A percentile compares a stretch with the other conserved stretches of the same genome.
phyloP scores from a whole-genome alignment of 1,140 invertebrate species.

The Dolichoris vasculosae region DNA sequence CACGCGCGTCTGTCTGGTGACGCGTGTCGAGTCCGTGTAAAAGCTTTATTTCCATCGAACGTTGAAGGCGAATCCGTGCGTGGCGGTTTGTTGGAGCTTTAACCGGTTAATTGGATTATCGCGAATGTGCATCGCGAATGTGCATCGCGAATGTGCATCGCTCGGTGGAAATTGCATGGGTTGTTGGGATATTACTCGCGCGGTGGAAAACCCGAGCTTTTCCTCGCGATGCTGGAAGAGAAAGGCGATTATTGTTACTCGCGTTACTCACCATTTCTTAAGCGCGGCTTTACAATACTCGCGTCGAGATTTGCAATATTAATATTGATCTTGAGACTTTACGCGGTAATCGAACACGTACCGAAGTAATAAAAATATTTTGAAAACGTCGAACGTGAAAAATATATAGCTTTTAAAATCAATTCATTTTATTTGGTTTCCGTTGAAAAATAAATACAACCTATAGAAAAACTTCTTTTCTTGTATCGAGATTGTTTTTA shows the following conservation, averaged over 20 bases:
- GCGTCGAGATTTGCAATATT: not conserved
- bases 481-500: not conserved
- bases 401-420: not conserved
- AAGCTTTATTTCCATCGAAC: not conserved
- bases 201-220: too few relatives aligned
- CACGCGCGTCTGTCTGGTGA: not conserved
- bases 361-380: conserved; percentile 1
- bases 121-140: not conserved
- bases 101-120: not conserved
- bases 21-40: not conserved
- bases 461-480: not conserved
- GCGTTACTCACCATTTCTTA: too few relatives aligned
- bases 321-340: not conserved
- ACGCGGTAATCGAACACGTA: not conserved
- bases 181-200: too few relatives aligned
- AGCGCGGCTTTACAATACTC: not conserved
- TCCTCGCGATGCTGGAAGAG: not conserved
- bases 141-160: not conserved
- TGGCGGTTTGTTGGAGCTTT: not conserved
- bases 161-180: too few relatives aligned
- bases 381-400: not conserved
- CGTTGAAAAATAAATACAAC: not conserved
- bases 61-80: too few relatives aligned
- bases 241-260: not conserved
- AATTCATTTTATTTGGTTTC: not conserved